Conservation (phyloP, 2,797 vertebrate genomes). For the Melanotaenia nigrans region DNA sequence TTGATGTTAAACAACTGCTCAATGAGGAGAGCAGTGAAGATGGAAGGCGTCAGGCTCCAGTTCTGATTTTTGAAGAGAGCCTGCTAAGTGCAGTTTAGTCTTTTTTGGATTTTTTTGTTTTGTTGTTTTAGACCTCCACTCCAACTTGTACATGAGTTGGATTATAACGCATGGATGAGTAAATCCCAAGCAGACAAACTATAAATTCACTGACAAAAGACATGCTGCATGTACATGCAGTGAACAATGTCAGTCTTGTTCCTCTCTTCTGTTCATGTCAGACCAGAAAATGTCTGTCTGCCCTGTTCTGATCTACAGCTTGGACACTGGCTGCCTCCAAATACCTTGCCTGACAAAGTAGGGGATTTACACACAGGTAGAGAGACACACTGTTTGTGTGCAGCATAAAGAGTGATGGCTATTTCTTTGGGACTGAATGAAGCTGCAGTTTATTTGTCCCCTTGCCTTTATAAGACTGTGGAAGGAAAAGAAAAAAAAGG, state of each 20-base stretch:
- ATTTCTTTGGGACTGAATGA: conserved; percentile 44
- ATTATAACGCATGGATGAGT: conserved; percentile 14
- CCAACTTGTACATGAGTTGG: conserved; percentile 16
- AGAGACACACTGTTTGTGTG: conserved; percentile 30
- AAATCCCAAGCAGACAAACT: conserved; percentile 5
- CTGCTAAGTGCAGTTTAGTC: conserved; percentile 3
- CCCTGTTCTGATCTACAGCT: conserved; percentile 46
- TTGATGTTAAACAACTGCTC: conserved; percentile 14
- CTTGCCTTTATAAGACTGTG: conserved; percentile 36
- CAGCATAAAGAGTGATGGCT: conserved; percentile 37
- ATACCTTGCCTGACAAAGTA: conserved; percentile 40
- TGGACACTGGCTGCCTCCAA: conserved; percentile 45
- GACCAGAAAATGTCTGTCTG: conserved; percentile 37
- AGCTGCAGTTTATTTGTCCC: conserved; percentile 46
- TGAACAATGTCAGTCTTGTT: conserved; percentile 21
- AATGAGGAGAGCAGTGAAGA: conserved; percentile 10
- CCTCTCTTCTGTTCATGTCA: conserved; percentile 26
- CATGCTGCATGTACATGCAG: conserved; percentile 10
- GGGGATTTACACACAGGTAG: conserved; percentile 55
- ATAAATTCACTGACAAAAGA: conserved; percentile 12
- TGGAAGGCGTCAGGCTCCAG: conserved; percentile 19
- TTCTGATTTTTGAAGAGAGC: conserved; percentile 19
- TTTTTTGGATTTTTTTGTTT: conserved; percentile 6
- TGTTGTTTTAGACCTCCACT: conserved; percentile 28
- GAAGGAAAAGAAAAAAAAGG: conserved; percentile 33